Base-by-base conservation (phyloP, 2,888 invertebrate species). In the Meiosimyza decipiens region DNA sequence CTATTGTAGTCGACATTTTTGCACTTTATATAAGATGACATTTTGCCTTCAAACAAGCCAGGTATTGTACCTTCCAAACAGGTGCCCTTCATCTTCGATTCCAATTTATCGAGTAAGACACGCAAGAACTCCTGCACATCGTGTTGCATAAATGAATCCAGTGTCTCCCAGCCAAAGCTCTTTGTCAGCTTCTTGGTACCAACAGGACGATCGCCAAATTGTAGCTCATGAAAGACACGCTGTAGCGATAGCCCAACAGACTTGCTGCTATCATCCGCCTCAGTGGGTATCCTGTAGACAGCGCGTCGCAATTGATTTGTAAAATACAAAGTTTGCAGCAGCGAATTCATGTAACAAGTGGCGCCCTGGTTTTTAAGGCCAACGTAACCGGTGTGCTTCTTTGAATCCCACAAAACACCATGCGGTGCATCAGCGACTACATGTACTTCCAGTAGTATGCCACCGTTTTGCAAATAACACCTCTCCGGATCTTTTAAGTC, bases 111-210 rank as follows among this genome's bases (percentile, higher is more conserved):
- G 81, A 99, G 88, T 33, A 99, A 89, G 81, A 95, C 94, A 86
- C 95, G 91, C 77, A 94, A 88, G 87, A 95, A 96, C 88, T 94
- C 97, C 88, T 93, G 95, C 11, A 95, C 95, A 87, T 95, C 99
- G 88, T 99, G 99, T 86, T 99, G 99, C 97, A 99, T 98, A 86
- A 99, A 99, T 2, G 98, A 98, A 87, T 99, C 99, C n/a, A 99
- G 89, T 0, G 99, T 98, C 87, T 99, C 99, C 99, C 99, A 99
- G 51, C 99, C 99, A 88, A 99, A 99, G 79, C 98, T 98, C 88
- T 98, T 97, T 15, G 99, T 99, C 73, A 99, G 90, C 87, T 99
- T 99, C 88, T 99, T 99, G 66, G 99, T 99, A 78, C 99, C 99
- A 15, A 99, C 99, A 3, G 99, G 98, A 87, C 97, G 97, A 88